Base-by-base conservation (phyloP, 2,888 invertebrate genomes). In the Metacarcinus magister region DNA sequence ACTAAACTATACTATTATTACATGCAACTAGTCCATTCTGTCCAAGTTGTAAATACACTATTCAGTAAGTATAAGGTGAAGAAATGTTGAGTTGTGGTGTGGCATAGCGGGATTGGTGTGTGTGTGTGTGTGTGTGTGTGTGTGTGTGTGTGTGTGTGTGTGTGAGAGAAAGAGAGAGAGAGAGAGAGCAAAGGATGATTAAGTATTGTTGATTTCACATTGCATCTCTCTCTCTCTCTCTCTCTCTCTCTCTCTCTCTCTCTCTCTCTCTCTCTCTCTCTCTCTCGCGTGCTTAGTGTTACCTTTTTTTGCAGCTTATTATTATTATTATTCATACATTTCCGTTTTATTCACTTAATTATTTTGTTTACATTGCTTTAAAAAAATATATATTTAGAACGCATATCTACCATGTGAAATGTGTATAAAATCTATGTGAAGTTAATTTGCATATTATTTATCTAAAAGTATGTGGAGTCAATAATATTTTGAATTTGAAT, bases 61-160 rank as follows among this genome's bases (percentile, higher is more conserved):
- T 87, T 87, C 2, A 87, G 13, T 87, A 87, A 10, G 10, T 87
- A 39, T 87, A 87, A 87, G 87, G 19, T 87, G 13, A 39, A 39
- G 28, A 39, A 39, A 39, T 10, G 39, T 39, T 87, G 39, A 87
- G 39, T 39, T 39, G 39, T 39, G 39, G 1, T 39, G 87, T 32
- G 32, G 16, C 39, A 39, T 39, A 39, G 87, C 16, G 39, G 39
- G 39, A 16, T 87, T 39, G 3, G 28, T 93, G 39, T 93, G 60
- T 60, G 39, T 93, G 39, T 93, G 43, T 48, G 44, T 91, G 91
- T 43, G 91, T 91, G 91, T 32, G 44, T 44, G 91, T 91, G 91
- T 93, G 91, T 93, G 54, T 93, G 94, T 67, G 32, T 87, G 94
- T 67, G 67, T 44, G 82, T 44, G 75, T 89, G 94, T 54, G 32